Base-by-base conservation (phyloP, 2,888 invertebrate species). In the Stomorhina lunata region DNA sequence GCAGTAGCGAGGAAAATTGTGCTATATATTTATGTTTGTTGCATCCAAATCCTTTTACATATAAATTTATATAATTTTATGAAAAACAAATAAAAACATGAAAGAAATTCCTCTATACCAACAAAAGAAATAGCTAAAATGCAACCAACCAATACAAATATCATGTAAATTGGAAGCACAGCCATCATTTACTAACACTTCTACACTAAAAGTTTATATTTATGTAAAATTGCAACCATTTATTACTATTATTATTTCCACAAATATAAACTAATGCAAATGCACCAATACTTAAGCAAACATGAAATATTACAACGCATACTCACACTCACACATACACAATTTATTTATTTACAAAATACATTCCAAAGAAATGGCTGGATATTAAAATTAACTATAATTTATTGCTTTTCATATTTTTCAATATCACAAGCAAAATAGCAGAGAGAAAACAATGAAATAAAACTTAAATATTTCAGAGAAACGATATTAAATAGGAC, bases 311-410 rank as follows among this genome's bases (percentile, higher is more conserved):
- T 15, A 9, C 4, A 2, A 22, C 7, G n/a, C 5, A 15, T 27
- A 20, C 15, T 4, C 55, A 17, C 15, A 48, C 37, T 32, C 15
- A 43, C 6, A 37, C 9, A 50, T 12, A 34, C 17, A 12, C 20
- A 50, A 65, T 37, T 10, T 32, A 71, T 63, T 68, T 48, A 50
- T 73, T 53, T 65, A 66, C 63, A 68, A 22, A 66, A 81, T n/a
- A n/a, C 32, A 40, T 65, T 53, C n/a, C 27, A 72, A 68, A 68
- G 72, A 65, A 81, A 73, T 73, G 77, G 77, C 77, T 69, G 77
- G 45, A 81, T 81, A 81, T 78, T 81, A 81, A 81, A 81, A 81
- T 78, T 81, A 81, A 81, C 77, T 65, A 78, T 72, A 81, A 81
- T 81, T 81, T 81, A 81, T 81, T 15, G 73, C 68, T 40, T 72